Conservation (phyloP, 2,797 vertebrate species). For the Typhlichthys eigenmanni region DNA sequence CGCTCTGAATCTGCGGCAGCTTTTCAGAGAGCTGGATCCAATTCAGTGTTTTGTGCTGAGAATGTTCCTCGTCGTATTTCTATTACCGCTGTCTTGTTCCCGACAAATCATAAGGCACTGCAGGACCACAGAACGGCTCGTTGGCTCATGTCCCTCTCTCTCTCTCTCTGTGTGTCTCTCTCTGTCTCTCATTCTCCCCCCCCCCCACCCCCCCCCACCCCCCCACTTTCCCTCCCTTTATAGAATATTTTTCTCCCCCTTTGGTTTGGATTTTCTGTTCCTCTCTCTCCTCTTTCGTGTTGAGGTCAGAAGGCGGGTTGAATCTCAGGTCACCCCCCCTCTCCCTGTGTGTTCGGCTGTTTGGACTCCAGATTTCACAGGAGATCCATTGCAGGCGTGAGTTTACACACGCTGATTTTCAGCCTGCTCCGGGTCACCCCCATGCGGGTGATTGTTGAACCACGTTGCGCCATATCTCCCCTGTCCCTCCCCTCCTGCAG, state of each 20-base stretch:
- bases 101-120: conserved; percentile 55
- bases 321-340: conserved; percentile 22
- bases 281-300: conserved; percentile 29
- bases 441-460: conserved; percentile 35
- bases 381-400: conserved; percentile 46
- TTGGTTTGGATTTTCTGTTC: conserved; percentile 9
- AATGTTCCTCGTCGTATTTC: conserved; percentile 59
- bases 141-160: conserved; percentile 23
- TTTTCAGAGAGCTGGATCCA: conserved; percentile 60
- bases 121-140: conserved; percentile 42
- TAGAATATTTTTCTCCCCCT: background rate
- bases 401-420: conserved; percentile 60
- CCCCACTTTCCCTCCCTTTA: background rate
- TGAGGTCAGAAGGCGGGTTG: conserved; percentile 41
- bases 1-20: conserved; percentile 37
- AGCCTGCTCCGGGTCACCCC: conserved; percentile 51
- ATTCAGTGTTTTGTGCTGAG: conserved; percentile 47
- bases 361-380: conserved; percentile 58
- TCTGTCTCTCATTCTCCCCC: background rate
- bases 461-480: conserved; percentile 25
- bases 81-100: conserved; percentile 68
- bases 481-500: conserved; percentile 30
- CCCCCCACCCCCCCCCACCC: background rate
- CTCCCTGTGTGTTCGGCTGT: conserved; percentile 25
- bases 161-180: background rate